A percentile compares a stretch with the other conserved stretches of the same genome.
phyloP scores from a whole-genome alignment of 2,888 invertebrate species.

The Noctua janthina region DNA sequence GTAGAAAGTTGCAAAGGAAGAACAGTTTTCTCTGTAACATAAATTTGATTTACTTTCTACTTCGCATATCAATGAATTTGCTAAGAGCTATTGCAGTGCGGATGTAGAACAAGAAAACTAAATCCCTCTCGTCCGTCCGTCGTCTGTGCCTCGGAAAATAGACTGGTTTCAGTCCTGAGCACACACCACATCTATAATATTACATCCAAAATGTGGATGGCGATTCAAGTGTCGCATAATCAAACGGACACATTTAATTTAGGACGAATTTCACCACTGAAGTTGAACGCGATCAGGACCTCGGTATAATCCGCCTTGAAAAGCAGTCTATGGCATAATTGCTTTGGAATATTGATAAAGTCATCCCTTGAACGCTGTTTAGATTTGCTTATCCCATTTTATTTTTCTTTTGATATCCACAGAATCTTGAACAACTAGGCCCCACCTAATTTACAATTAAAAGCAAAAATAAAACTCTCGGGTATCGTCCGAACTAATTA shows the following conservation, averaged over 20 bases:
- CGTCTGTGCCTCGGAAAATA: slow-evolving; percentile 15
- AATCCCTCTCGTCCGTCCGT: neutral
- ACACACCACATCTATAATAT: slow-evolving; percentile 5
- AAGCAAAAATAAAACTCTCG: neutral
- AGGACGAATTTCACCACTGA: neutral
- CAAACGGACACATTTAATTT: neutral
- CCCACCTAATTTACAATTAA: neutral
- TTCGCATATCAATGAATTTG: neutral
- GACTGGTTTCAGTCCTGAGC: slow-evolving; percentile 13
- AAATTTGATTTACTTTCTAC: neutral
- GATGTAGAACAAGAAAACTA: slow-evolving; percentile 7
- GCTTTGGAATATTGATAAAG: neutral
- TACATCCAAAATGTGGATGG: neutral
- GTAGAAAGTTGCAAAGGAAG: neutral
- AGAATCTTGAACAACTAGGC: neutral
- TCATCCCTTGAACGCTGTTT: neutral
- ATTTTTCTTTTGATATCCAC: neutral
- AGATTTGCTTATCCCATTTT: neutral
- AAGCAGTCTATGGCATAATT: neutral
- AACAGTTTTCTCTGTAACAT: neutral
- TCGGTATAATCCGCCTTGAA: neutral
- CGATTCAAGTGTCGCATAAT: neutral
- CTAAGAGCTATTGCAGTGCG: neutral
- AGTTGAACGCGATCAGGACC: neutral
- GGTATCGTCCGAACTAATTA: slow-evolving; percentile 18